Evolutionary conservation across 1,140 invertebrate species (phyloP), one percentile per base, ranked within the genome.

Genomic region (Pomacea maculata): DNA sequence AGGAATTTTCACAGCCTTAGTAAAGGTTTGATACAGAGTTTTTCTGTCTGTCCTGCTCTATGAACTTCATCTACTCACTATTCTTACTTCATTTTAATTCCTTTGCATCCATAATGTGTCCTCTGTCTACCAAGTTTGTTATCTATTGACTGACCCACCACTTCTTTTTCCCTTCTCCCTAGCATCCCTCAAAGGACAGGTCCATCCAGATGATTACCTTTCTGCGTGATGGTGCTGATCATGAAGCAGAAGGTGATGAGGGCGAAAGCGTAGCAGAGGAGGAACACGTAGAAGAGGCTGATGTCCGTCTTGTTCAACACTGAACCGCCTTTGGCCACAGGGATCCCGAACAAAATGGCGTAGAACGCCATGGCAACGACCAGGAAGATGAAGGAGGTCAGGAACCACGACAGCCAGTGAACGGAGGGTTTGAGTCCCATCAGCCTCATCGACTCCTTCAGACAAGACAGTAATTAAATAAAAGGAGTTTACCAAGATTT

Each of bases 381-480:
- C 3, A 96, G 90, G 87, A 95, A 95, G 3, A 94, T 90, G 84
- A 96, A 94, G 74, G 94, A 94, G 85, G 96, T 95, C 25, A 95
- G 89, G 87, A 96, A 96, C 95, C 96, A 96, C 2, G 95, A 95
- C 10, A 93, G 88, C 95, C 96, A 96, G 86, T 97, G 95, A 19
- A 96, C 86, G 94, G 94, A 95, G 80, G 94, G 94, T 15, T 93
- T 93, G n/a, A 97, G 89, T 2, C 96, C 96, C 96, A 97, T 97
- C 87, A 96, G 95, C 89, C 95, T 96, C 96, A 96, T 96, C 0
- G 95, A 94, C 93, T 96, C 95, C 94, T 95, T 81, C 14, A 19
- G 7, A 74, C 15, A 78, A 21, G 25, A 25, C 25, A 72, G 15
- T 72, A 73, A 64, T 6, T 61, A 79, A 25, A 29, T 19, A 65